Evolutionary conservation across 2,888 invertebrate genomes (phyloP).

Genomic region (Dione juno): DNA sequence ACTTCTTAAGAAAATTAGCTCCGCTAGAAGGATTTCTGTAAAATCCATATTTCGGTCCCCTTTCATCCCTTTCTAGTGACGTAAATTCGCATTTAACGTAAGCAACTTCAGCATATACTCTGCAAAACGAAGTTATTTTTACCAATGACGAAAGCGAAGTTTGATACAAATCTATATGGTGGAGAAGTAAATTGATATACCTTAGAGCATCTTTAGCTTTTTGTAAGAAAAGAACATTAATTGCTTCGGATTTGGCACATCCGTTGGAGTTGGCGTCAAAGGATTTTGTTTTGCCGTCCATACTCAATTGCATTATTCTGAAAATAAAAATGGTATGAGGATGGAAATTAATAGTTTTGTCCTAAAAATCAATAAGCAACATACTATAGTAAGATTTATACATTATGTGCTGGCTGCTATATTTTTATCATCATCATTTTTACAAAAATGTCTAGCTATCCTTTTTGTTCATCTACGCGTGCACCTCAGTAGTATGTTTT

Average conservation of each 20-base stretch:
- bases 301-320: conserved; percentile 80
- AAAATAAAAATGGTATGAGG: too few relatives aligned
- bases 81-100: conserved; percentile 87
- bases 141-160: not conserved
- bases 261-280: conserved; percentile 92
- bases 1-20: conserved; percentile 76
- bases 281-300: conserved; percentile 92
- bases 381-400: too few relatives aligned
- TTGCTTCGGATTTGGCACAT: conserved; percentile 89
- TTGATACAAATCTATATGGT: not conserved
- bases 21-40: conserved; percentile 79
- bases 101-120: conserved; percentile 85
- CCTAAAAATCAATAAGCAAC: too few relatives aligned
- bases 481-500: too few relatives aligned
- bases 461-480: too few relatives aligned
- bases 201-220: conserved; percentile 84
- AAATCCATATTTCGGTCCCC: conserved; percentile 79
- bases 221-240: conserved; percentile 87
- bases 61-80: conserved; percentile 69
- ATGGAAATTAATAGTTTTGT: too few relatives aligned
- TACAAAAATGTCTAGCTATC: too few relatives aligned
- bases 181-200: conserved; percentile 46
- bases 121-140: conserved; percentile 47
- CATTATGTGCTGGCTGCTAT: too few relatives aligned
- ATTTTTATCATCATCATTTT: too few relatives aligned